Evolutionary conservation across 2,113 vertebrate genomes (phyloP).

Genomic region (Sus scrofa): T2T-Sscrofa CM000813.6:4377501-4378000

Average conservation of each 20-base stretch:
- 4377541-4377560: not conserved
- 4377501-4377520: not conserved
- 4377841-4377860: not conserved
- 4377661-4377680: no score
- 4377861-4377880: not conserved
- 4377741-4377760: no score
- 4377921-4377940: rapidly evolving
- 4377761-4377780: not conserved
- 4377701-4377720: not conserved
- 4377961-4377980: not conserved
- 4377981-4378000: not conserved
- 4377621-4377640: not conserved
- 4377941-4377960: not conserved
- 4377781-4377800: not conserved
- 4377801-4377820: not conserved
- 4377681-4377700: not conserved
- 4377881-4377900: not conserved
- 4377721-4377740: not conserved
- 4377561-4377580: not conserved
- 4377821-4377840: not conserved
- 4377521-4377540: not conserved
- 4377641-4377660: not conserved
- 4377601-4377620: no score
- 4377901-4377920: not conserved
- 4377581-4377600: not conserved